A percentile compares a stretch with the other conserved stretches of the same genome.
phyloP scores from a whole-genome alignment of 2,888 invertebrate species.

The Athripsodes cinereus region DNA sequence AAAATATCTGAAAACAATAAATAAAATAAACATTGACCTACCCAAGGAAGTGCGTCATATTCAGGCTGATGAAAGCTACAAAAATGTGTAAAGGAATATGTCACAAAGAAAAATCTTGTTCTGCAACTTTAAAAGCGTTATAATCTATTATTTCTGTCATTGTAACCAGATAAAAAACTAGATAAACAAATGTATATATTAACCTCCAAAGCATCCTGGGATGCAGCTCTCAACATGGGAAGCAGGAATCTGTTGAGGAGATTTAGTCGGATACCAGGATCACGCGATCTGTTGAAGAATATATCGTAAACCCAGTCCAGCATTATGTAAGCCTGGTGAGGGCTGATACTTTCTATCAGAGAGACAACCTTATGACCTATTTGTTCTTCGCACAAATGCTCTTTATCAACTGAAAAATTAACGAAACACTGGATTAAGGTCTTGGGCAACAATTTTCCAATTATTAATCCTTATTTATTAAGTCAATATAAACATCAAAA shows the following conservation, averaged over 20 bases:
- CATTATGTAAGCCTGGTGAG: constrained; percentile 5
- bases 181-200: no score
- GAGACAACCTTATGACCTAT: constrained; percentile 21
- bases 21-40: background rate
- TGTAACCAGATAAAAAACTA: background rate
- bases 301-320: constrained; percentile 10
- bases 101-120: no score
- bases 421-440: background rate
- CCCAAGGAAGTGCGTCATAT: no score
- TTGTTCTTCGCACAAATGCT: constrained; percentile 21
- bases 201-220: constrained; percentile 15
- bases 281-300: constrained; percentile 11
- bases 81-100: no score
- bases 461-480: no score
- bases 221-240: constrained; percentile 14
- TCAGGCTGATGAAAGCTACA: no score
- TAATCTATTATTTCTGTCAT: no score
- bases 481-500: no score
- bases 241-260: constrained; percentile 19
- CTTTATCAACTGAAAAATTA: constrained; percentile 17
- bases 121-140: background rate
- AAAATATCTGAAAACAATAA: constrained; percentile 17
- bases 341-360: constrained; percentile 10
- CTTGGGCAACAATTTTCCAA: no score
- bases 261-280: constrained; percentile 14